A percentile compares a stretch with the other conserved stretches of the same genome.
These are phyloP conservation scores for Eremophila alpestris DNA, from an alignment of 2,797 vertebrate species.

Conservation along the genomic window DNA sequence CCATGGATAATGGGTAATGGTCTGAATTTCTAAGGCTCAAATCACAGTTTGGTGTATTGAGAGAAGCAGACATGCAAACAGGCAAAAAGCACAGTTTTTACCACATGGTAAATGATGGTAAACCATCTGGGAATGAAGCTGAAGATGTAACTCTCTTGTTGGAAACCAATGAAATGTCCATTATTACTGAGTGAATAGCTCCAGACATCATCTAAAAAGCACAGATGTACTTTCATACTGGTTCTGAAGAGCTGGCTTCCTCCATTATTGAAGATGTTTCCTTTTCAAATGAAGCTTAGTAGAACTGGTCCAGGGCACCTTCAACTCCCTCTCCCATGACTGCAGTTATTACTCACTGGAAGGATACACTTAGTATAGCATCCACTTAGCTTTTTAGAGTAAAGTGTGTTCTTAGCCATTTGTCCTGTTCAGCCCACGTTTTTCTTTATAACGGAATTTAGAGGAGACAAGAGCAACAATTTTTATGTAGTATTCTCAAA, in stretches of 20 bases:
- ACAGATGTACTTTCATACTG: not conserved
- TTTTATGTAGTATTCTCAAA: not conserved
- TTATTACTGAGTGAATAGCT: slow-evolving; percentile 9
- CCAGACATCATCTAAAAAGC: not conserved
- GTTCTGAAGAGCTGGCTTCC: not conserved
- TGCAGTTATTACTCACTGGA: not conserved
- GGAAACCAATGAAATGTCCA: not conserved
- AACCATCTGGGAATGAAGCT: not conserved
- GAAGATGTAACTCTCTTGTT: not conserved
- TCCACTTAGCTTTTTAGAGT: not conserved
- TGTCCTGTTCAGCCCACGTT: not conserved
- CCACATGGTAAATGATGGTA: not conserved
- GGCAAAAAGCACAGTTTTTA: slow-evolving; percentile 5
- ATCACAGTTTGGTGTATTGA: slow-evolving; percentile 7
- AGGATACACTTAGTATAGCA: not conserved
- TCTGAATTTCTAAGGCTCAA: slow-evolving; percentile 15
- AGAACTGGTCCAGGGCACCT: not conserved
- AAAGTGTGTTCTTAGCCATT: not conserved
- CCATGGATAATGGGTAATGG: not conserved
- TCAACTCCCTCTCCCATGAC: not conserved
- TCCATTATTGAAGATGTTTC: not conserved
- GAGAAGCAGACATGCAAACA: slow-evolving; percentile 34
- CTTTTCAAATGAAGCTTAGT: not conserved
- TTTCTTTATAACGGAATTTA: not conserved
- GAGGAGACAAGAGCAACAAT: not conserved